These are phyloP conservation scores for Chironomus tentans DNA, from an alignment of 2,888 invertebrate genomes.

Conservation along the genomic window DNA sequence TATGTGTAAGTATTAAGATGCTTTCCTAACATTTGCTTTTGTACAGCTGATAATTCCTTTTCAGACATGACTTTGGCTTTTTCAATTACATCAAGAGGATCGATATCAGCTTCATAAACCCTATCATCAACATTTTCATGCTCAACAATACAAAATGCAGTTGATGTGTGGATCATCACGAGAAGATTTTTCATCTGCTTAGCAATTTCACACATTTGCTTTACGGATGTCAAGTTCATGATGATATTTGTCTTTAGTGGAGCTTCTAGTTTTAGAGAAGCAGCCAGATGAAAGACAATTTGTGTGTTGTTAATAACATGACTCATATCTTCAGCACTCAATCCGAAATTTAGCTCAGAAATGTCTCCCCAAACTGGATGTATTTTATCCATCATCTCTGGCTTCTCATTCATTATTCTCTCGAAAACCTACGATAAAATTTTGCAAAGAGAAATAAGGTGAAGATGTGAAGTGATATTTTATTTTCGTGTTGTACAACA, in stretches of 20 bases:
- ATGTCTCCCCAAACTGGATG: slow-evolving; percentile 67
- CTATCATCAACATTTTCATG: slow-evolving; percentile 74
- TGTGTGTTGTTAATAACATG: slow-evolving; percentile 56
- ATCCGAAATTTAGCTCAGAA: slow-evolving; percentile 49
- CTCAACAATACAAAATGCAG: slow-evolving; percentile 90
- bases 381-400: slow-evolving; percentile 64
- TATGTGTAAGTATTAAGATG: slow-evolving; percentile 19
- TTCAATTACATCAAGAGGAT: slow-evolving; percentile 63
- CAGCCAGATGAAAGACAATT: slow-evolving; percentile 87
- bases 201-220: slow-evolving; percentile 59
- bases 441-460: too few relatives aligned
- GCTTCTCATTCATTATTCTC: slow-evolving; percentile 58
- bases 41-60: slow-evolving; percentile 54
- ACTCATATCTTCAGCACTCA: slow-evolving; percentile 50
- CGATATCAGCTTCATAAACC: slow-evolving; percentile 60
- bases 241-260: slow-evolving; percentile 77
- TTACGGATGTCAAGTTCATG: slow-evolving; percentile 84
- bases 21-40: slow-evolving; percentile 57
- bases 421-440: too few relatives aligned
- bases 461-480: too few relatives aligned
- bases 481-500: too few relatives aligned
- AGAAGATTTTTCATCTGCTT: neutral
- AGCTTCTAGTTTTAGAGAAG: slow-evolving; percentile 83
- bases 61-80: slow-evolving; percentile 63
- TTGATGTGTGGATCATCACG: neutral